Conservation (phyloP, 1,140 invertebrate species). For the Halictus rubicundus region DNA sequence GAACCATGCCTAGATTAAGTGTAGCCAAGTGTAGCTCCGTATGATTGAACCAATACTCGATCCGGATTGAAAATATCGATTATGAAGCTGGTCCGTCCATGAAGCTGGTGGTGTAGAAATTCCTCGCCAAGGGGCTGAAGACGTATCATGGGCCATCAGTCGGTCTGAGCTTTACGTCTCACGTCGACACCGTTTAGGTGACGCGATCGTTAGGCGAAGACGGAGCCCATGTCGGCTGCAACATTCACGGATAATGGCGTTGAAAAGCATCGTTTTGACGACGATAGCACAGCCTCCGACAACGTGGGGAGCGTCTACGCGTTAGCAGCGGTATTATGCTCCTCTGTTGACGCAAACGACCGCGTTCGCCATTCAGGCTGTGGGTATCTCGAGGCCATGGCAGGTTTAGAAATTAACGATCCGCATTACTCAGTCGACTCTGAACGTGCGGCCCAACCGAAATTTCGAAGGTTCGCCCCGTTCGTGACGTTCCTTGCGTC, state of each 20-base stretch:
- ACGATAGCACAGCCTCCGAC: neutral
- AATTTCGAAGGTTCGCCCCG: neutral
- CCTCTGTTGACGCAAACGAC: neutral
- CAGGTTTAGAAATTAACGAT: neutral
- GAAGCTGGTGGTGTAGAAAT: no score
- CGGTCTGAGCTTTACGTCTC: neutral
- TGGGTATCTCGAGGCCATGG: neutral
- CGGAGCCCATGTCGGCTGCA: conserved; percentile 3
- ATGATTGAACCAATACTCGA: no score
- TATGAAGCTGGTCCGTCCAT: no score
- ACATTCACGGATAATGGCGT: conserved; percentile 25
- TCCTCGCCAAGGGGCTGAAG: no score
- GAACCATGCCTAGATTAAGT: no score
- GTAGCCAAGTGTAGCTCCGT: no score
- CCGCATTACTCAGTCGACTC: neutral
- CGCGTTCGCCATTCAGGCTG: neutral
- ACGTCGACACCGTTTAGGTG: neutral
- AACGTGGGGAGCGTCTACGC: neutral
- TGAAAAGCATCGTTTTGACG: conserved; percentile 14
- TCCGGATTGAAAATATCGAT: no score
- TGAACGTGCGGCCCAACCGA: neutral
- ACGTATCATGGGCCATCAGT: no score
- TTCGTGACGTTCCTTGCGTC: neutral
- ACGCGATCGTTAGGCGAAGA: neutral
- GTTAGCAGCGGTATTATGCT: neutral